Conservation (phyloP, 1,140 invertebrate genomes). For the Sminthurides bifidus region DNA sequence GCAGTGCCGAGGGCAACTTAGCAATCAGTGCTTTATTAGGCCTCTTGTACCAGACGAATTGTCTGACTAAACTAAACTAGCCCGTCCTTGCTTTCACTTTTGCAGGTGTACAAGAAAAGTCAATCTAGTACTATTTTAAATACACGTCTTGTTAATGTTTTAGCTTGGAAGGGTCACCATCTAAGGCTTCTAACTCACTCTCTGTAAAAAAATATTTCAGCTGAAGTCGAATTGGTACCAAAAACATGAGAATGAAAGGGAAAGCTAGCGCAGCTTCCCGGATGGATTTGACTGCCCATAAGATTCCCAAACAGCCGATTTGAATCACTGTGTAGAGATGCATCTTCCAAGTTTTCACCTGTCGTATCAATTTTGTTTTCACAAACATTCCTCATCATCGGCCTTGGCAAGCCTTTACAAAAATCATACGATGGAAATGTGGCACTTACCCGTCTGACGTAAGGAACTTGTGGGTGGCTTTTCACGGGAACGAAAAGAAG, state of each 20-base stretch:
- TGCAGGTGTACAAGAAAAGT: too few relatives aligned
- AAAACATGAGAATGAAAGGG: constrained; percentile 81
- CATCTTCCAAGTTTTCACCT: constrained; percentile 84
- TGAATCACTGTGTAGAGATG: constrained; percentile 81
- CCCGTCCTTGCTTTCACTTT: too few relatives aligned
- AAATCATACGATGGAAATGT: neutral
- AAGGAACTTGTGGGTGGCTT: constrained; percentile 43
- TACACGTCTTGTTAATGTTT: neutral
- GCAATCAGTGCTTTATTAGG: too few relatives aligned
- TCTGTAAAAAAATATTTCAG: constrained; percentile 62
- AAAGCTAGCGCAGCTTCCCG: constrained; percentile 73
- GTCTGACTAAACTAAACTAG: too few relatives aligned
- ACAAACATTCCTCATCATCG: constrained; percentile 9
- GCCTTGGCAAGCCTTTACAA: neutral
- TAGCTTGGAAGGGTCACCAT: neutral
- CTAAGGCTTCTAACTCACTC: constrained; percentile 65
- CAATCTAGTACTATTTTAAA: neutral
- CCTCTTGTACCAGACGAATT: too few relatives aligned
- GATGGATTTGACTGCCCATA: constrained; percentile 75
- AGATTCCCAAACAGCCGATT: constrained; percentile 55
- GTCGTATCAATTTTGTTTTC: too few relatives aligned
- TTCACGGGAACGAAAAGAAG: constrained; percentile 53
- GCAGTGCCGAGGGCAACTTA: too few relatives aligned
- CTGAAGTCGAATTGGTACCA: constrained; percentile 71
- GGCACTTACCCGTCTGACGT: constrained; percentile 21